Evolutionary conservation across 2,113 vertebrate species (phyloP), one percentile per base, ranked within the genome.

Genomic region (Verasper variegatus): DNA sequence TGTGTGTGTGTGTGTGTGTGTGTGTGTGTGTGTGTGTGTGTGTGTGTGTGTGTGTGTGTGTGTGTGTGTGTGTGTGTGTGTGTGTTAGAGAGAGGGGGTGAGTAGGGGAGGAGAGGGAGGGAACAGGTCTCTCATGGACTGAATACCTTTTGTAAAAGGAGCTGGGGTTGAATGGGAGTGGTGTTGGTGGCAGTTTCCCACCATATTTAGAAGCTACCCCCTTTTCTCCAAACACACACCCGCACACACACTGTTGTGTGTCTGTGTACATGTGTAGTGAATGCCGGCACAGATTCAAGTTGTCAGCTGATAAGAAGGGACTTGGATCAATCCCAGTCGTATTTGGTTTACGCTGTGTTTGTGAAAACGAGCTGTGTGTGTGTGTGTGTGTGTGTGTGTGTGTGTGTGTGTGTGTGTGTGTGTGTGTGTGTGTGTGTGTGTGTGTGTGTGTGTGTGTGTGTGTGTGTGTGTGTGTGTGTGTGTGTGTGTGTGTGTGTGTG

Each of bases 61-160:
- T 24, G 23, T 81, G 65, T 70, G 58, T 52, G 49, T 52, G 49
- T 27, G 27, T 35, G 37, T 54, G 57, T 79, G 70, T 71, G 63
- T 74, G 21, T 69, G 55, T 55, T 17, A 52, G 67, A 66, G 75
- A 76, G 55, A 86, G 75, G 73, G 85, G 61, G 65, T 21, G 72
- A 82, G 57, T 35, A 74, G 76, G 85, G 80, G 74, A 55, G 67
- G 51, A 42, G 76, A 60, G 51, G 47, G 76, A 60, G 80, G 68
- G 78, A 71, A 64, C 85, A 87, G 86, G 89, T 91, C 83, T 86
- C 82, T 83, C 71, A 45, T 84, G 82, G 64, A 86, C 81, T 91
- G 90, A 93, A 92, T 92, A 88, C 87, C 91, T 92, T 92, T 92
- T 89, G 89, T 91, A 90, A 91, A 83, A 80, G 64, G 91, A 93